Conservation (phyloP, 2,113 vertebrate species). For the Semnopithecus entellus region DNA sequence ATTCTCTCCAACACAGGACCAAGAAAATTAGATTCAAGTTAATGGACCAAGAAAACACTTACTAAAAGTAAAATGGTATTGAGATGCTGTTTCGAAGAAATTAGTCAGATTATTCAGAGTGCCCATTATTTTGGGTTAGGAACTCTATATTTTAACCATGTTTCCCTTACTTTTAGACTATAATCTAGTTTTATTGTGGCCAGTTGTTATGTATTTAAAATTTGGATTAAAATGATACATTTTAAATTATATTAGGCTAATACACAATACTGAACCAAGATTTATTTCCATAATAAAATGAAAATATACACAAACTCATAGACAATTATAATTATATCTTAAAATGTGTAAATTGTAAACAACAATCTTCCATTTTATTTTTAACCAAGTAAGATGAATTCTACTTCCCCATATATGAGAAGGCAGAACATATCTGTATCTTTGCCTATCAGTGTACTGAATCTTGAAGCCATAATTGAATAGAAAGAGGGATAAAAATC, state of each 20-base stretch:
- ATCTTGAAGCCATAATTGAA: neutral
- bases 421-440: neutral
- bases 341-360: neutral
- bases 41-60: conserved; percentile 62
- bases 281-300: neutral
- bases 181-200: neutral
- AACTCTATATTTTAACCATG: neutral
- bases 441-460: conserved; percentile 9
- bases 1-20: conserved; percentile 28
- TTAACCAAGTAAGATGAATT: neutral
- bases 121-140: neutral
- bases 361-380: neutral
- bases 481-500: conserved; percentile 37
- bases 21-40: conserved; percentile 68
- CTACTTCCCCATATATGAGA: neutral
- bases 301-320: neutral
- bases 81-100: conserved; percentile 1
- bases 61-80: conserved; percentile 46
- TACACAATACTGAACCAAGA: neutral
- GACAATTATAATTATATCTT: neutral
- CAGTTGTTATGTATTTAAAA: neutral
- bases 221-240: neutral
- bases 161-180: neutral
- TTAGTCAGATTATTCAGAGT: conserved; percentile 7
- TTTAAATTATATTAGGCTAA: neutral